These are phyloP conservation scores for Apostichopus leukothele DNA, from an alignment of 53 echinoderm and acorn worm genomes.

Conservation along the genomic window DNA sequence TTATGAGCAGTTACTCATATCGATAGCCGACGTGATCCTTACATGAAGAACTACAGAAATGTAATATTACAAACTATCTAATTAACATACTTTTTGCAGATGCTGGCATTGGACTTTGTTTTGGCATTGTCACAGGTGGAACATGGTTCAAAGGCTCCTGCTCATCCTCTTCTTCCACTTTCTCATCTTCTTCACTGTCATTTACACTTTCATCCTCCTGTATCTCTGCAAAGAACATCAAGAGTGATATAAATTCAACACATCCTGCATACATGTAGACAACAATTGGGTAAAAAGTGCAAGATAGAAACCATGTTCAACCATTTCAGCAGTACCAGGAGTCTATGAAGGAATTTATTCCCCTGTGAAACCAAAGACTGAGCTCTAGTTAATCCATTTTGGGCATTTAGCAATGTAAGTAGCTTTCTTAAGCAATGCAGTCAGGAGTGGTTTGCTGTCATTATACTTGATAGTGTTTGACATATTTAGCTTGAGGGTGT, in stretches of 20 bases:
- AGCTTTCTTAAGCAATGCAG: not conserved
- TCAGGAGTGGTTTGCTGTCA: not conserved
- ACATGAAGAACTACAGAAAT: not conserved
- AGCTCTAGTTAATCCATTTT: not conserved
- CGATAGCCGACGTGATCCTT: not conserved
- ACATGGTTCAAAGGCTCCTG: not conserved
- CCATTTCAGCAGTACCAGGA: not conserved
- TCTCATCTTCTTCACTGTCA: not conserved
- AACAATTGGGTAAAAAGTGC: too few relatives aligned
- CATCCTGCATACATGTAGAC: too few relatives aligned
- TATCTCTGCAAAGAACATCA: constrained; percentile 13
- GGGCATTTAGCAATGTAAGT: not conserved
- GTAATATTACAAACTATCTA: not conserved
- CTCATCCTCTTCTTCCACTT: constrained; percentile 5
- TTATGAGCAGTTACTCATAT: too few relatives aligned
- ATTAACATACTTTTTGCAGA: not conserved
- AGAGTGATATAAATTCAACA: too few relatives aligned
- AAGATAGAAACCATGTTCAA: too few relatives aligned
- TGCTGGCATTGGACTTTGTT: not conserved
- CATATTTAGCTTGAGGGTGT: not conserved
- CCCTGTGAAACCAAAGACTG: not conserved
- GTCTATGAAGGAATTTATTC: not conserved
- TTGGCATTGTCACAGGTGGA: not conserved
- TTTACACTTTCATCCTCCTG: not conserved
- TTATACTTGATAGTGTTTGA: not conserved